Conservation (phyloP, 64 coral and sea anemone species). For the Stylophora pistillata region DNA sequence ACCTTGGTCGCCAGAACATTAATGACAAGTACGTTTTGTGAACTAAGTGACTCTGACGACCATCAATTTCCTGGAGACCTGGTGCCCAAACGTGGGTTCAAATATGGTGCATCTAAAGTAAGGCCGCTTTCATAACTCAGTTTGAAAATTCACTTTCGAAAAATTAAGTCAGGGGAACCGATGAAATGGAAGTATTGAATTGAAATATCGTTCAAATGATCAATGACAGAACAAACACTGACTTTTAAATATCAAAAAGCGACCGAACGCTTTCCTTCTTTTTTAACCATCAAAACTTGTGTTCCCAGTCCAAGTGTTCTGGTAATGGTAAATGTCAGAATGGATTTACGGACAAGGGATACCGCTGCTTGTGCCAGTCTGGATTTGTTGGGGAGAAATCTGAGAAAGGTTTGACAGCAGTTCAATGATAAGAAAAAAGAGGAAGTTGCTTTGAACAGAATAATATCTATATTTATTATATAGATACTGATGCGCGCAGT, state of each 20-base stretch:
- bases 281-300: neutral
- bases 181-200: too few relatives aligned
- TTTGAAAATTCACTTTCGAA: neutral
- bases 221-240: too few relatives aligned
- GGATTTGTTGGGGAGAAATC: neutral
- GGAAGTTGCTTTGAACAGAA: too few relatives aligned
- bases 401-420: neutral
- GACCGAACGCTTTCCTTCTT: neutral
- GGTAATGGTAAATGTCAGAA: neutral
- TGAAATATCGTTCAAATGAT: too few relatives aligned
- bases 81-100: neutral
- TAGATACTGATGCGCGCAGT: too few relatives aligned
- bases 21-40: neutral
- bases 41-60: conserved; percentile 1
- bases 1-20: neutral
- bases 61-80: neutral
- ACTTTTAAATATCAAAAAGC: too few relatives aligned
- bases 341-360: neutral
- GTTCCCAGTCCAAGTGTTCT: neutral
- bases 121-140: too few relatives aligned
- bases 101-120: neutral
- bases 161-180: too few relatives aligned
- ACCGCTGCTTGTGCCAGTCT: neutral
- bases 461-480: too few relatives aligned
- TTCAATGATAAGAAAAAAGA: neutral